Evolutionary conservation across 2,888 invertebrate genomes (phyloP).

Genomic region (Tortrix viridana): DNA sequence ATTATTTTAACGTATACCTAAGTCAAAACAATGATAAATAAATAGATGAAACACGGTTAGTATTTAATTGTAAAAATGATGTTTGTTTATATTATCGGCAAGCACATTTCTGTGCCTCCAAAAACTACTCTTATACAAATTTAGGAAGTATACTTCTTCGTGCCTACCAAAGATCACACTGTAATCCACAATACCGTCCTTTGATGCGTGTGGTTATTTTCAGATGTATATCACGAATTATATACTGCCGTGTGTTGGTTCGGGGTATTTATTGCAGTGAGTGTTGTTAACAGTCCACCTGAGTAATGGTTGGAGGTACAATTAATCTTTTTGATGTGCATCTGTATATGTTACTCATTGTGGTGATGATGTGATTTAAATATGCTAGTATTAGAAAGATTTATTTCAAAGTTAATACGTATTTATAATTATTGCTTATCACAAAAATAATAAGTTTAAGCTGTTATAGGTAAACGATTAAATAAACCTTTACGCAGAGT

Average conservation of each 20-base stretch:
- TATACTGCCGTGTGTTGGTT: neutral
- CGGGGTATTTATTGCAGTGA: constrained; percentile 1
- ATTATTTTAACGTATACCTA: no score
- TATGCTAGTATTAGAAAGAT: neutral
- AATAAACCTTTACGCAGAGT: no score
- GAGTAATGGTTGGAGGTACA: constrained; percentile 2
- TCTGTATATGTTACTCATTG: neutral
- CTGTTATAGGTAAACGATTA: no score
- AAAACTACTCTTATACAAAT: neutral
- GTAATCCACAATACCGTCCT: neutral
- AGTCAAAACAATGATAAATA: no score
- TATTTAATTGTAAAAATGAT: no score
- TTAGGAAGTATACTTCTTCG: neutral
- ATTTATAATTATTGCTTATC: no score
- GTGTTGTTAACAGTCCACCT: constrained; percentile 3
- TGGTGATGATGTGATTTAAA: neutral
- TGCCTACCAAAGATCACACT: neutral
- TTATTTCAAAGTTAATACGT: no score
- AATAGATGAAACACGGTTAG: no score
- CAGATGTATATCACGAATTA: neutral
- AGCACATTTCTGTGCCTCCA: neutral
- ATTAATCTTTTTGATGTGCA: constrained; percentile 1
- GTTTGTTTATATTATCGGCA: no score
- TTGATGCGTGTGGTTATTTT: neutral
- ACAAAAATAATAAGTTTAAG: no score